Base-by-base conservation (phyloP, 2,797 vertebrate genomes). In the Anabas testudineus region DNA sequence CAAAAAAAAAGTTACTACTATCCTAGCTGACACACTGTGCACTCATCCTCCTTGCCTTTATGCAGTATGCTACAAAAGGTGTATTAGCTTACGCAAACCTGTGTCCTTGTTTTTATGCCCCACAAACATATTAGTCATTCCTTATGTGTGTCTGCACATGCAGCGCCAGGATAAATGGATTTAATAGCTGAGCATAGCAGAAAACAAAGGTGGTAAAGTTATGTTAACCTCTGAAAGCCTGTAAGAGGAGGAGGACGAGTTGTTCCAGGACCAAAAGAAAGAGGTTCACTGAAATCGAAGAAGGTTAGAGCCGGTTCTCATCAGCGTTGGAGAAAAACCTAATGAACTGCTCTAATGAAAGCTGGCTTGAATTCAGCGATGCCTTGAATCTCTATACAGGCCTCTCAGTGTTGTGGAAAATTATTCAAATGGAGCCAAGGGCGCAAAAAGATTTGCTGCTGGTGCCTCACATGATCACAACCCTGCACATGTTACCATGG, bases 391-490 rank as follows among this genome's bases (percentile, higher is more conserved):
- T 22, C 16, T 3, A 37, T 5, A 5, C 26, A 37, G 36, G 51
- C 34, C 32, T 22, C 24, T 76, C 8, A 24, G 22, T 47, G 57
- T 61, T 67, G 56, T 32, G 37, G 48, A 34, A 16, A 75, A 37
- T 43, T 1, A 59, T 64, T 70, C 45, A 55, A 30, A 58, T 45
- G 36, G 26, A 57, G 49, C 56, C 55, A 30, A 53, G 21, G 52
- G 63, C 7, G 7, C 48, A 56, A 51, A 41, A 47, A 71, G 63
- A 59, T 75, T 85, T 67, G 24, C 48, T 78, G 65, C 55, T 54
- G 79, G 72, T 42, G 63, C 76, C 75, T 89, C 84, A 86, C 84
- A 85, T 89, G 86, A 83, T 53, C 18, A 64, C 19, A n/a, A 47
- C 51, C 56, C 61, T 58, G 60, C 60, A 71, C 57, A 51, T 14